Evolutionary conservation across 1,140 invertebrate genomes (phyloP), one percentile per base, ranked within the genome.

Genomic region (Drosophila malerkotliana): DNA sequence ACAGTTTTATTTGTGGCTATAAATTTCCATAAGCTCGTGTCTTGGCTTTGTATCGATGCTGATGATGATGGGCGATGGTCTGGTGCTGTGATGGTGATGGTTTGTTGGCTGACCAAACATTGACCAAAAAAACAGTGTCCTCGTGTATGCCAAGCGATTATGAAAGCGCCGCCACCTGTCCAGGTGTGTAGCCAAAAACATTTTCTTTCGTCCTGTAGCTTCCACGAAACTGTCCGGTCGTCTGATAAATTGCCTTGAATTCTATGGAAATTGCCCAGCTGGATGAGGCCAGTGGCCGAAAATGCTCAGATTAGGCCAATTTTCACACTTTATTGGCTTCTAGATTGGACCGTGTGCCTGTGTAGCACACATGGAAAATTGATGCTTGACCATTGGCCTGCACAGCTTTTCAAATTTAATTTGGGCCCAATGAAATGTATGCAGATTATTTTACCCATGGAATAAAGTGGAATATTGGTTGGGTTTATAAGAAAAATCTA

Each of bases 1-100:
- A 30, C 53, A 49, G 54, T 34, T 53, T 58, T 66, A 58, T 62
- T 58, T 41, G 60, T 39, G 53, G 18, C 48, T 37, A 80, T 77
- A 71, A 75, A 76, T 85, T 78, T 82, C 72, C 64, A 85, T 74
- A 51, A 66, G 73, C 57, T 71, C 45, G 77, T 71, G 81, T 47
- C 53, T 74, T 72, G 66, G 63, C 66, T 30, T 26, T 28, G 52
- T 32, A 18, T 14, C 49, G 30, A 67, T 55, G 62, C 64, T 67
- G 28, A 28, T 54, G 37, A 66, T 59, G 58, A 58, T 61, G 60
- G 51, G 52, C 14, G 59, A 24, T 21, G 53, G 37, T 52, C 7
- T 47, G 49, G 18, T 45, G 41, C 15, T 18, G 6, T 6, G 26
- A 28, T 28, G 26, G 5, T 28, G 26, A 28, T 28, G 26, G 26